Conservation (phyloP, 2,797 vertebrate species). For the Denticeps clupeoides region DNA sequence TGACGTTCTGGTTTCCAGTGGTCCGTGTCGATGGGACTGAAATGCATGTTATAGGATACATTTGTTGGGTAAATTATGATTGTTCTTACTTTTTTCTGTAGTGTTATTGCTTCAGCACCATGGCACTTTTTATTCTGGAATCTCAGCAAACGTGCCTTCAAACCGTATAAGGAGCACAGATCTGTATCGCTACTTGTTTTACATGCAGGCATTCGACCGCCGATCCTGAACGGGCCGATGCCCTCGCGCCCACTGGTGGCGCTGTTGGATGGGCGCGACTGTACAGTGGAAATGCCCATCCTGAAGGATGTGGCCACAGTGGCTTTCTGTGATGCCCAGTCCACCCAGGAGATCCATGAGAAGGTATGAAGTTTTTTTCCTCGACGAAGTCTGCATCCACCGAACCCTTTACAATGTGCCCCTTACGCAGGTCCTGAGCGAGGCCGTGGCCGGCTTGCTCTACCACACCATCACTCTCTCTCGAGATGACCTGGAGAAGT, state of each 20-base stretch:
- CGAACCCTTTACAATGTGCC: no score
- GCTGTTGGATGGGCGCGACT: conserved; percentile 66
- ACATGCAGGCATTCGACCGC: conserved; percentile 62
- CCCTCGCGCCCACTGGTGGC: conserved; percentile 68
- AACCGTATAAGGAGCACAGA: no score
- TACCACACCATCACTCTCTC: conserved; percentile 73
- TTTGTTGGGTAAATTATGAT: no score
- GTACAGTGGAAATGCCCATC: conserved; percentile 74
- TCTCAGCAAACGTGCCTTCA: no score
- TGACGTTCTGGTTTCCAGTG: no score
- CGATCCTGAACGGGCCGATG: conserved; percentile 70
- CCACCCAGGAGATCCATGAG: conserved; percentile 74
- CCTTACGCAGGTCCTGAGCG: conserved; percentile 72
- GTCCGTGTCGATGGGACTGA: no score
- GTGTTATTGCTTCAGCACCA: no score
- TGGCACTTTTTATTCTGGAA: no score
- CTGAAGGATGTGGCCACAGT: conserved; percentile 73
- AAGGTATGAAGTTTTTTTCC: conserved; percentile 46
- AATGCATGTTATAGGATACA: no score
- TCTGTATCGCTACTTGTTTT: no score
- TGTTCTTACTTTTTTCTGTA: no score
- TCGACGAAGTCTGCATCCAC: no score
- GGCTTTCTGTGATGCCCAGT: conserved; percentile 72
- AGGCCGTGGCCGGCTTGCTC: conserved; percentile 70
- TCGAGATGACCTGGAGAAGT: conserved; percentile 70